Percentiles rank a stretch among this genome's conserved stretches.
These are phyloP conservation scores for Corythoichthys haematopterus DNA, from an alignment of 2,113 vertebrate genomes.

Conservation along the genomic window DNA sequence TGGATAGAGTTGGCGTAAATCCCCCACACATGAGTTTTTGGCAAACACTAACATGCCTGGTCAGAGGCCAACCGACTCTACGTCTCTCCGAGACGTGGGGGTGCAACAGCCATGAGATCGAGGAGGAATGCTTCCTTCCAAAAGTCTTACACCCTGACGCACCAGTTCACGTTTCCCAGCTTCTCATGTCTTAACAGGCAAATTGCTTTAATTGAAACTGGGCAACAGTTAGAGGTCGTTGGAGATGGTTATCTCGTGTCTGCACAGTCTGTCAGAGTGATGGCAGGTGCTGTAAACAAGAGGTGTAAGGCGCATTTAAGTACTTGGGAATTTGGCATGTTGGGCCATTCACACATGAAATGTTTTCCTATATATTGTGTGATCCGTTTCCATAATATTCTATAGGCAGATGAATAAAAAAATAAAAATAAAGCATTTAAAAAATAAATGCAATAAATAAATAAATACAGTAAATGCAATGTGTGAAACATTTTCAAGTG, in stretches of 20 bases:
- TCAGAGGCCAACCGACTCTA: slow-evolving; percentile 1
- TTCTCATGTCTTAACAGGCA: neutral
- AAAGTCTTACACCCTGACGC: slow-evolving; percentile 12
- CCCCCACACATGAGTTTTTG: slow-evolving; percentile 4
- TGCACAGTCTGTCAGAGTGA: neutral
- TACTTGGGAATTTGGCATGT: neutral
- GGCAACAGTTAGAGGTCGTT: neutral
- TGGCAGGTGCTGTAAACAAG: neutral
- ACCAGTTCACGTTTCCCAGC: slow-evolving; percentile 19
- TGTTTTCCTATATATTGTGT: too few relatives aligned
- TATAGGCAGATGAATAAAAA: too few relatives aligned
- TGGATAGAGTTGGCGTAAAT: neutral
- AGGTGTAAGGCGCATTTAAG: neutral
- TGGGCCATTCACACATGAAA: neutral
- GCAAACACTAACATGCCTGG: neutral
- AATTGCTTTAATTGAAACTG: slow-evolving; percentile 7
- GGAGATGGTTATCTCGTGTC: neutral
- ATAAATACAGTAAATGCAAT: too few relatives aligned
- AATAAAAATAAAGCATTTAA: too few relatives aligned
- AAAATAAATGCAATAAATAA: too few relatives aligned
- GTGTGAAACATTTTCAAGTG: too few relatives aligned
- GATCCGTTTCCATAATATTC: too few relatives aligned
- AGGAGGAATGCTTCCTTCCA: slow-evolving; percentile 31
- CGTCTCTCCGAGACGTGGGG: too few relatives aligned
- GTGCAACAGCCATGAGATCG: slow-evolving; percentile 1